phyloP scores from a whole-genome alignment of 64 coral and sea anemone species.

The Astreopora myriophthalma region DNA sequence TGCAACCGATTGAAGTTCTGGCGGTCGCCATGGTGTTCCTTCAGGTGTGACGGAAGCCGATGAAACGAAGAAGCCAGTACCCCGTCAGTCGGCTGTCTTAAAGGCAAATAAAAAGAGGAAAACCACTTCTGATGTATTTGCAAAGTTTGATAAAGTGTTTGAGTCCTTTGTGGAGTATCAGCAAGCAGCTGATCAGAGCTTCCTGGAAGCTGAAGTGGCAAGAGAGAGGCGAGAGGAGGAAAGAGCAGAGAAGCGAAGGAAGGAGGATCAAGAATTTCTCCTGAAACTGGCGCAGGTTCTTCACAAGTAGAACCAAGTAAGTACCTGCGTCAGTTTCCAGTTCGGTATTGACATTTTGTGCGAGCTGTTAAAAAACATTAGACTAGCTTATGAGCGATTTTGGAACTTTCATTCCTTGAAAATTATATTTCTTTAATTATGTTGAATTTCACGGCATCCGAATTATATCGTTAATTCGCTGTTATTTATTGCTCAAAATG shows the following conservation, averaged over 20 bases:
- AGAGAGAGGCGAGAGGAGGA: background rate
- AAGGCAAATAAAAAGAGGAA: too few species aligned
- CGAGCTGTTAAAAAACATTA: background rate
- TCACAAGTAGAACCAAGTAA: background rate
- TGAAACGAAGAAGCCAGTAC: too few species aligned
- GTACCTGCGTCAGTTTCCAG: constrained; percentile 5
- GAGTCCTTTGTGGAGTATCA: constrained; percentile 7
- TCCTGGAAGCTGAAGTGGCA: background rate
- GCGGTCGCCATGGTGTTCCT: too few species aligned
- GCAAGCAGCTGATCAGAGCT: constrained; percentile 5
- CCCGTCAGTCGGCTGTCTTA: too few species aligned
- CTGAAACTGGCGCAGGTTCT: too few species aligned
- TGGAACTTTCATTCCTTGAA: constrained; percentile 7
- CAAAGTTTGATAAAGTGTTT: too few species aligned
- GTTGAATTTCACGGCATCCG: background rate
- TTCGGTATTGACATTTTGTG: constrained; percentile 14
- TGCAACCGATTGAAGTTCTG: too few species aligned
- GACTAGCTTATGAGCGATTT: constrained; percentile 2
- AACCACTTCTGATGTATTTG: too few species aligned
- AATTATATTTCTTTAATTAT: constrained; percentile 14
- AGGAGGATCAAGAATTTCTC: background rate
- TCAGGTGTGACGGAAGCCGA: too few species aligned
- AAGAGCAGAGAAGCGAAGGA: background rate
- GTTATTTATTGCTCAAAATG: background rate
- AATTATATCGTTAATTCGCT: constrained; percentile 1